phyloP scores from a whole-genome alignment of 1,140 invertebrate species.

The Centruroides sculpturatus region DNA sequence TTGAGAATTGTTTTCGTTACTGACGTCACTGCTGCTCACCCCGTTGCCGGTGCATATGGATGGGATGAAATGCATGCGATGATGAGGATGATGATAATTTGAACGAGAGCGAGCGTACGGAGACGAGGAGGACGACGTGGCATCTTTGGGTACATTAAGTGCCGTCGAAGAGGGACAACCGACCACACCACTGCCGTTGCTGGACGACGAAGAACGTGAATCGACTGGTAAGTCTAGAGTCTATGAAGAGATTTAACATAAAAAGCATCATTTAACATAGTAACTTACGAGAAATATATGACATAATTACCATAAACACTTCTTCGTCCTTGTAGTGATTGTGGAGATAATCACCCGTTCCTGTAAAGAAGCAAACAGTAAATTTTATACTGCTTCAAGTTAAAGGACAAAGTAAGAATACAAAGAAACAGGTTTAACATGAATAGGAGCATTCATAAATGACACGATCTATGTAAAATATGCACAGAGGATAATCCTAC shows the following conservation, averaged over 20 bases:
- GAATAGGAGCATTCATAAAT: too few species aligned
- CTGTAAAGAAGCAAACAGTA: constrained; percentile 15
- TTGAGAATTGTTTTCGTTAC: too few species aligned
- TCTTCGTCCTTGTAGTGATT: constrained; percentile 51
- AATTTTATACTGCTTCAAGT: too few species aligned
- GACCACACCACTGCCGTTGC: constrained; percentile 30
- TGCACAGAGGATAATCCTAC: too few species aligned
- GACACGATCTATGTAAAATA: too few species aligned
- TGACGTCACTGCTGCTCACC: not conserved
- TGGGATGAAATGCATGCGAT: constrained; percentile 35
- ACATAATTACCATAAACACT: constrained; percentile 58
- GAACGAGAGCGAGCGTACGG: constrained; percentile 22
- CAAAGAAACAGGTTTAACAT: too few species aligned
- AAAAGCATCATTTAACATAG: too few species aligned
- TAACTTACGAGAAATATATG: too few species aligned
- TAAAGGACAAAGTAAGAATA: too few species aligned
- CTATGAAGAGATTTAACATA: constrained; percentile 32
- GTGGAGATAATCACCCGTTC: constrained; percentile 29
- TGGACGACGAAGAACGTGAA: constrained; percentile 45
- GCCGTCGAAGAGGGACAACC: constrained; percentile 11
- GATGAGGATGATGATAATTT: constrained; percentile 28
- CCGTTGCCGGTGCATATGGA: constrained; percentile 1
- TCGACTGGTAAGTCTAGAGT: constrained; percentile 62
- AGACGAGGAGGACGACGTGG: constrained; percentile 20
- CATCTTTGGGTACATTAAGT: not conserved